Evolutionary conservation across 1,140 invertebrate genomes (phyloP), one percentile per base, ranked within the genome.

Genomic region (Papilio aristodemus): DNA sequence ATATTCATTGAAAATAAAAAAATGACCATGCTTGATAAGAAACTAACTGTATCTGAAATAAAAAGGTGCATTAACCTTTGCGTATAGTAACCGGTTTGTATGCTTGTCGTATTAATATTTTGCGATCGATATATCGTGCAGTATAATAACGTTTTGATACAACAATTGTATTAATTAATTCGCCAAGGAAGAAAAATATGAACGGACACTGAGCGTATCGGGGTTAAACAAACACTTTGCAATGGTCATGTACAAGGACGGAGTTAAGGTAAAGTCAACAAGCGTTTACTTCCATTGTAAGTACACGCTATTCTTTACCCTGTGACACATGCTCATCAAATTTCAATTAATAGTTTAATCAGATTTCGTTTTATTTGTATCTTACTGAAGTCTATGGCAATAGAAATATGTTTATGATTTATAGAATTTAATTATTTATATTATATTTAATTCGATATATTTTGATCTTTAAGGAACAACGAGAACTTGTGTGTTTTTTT

Each of bases 211-310:
- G 6, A 14, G 6, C 17, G 17, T 54, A 54, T 54, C 46, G 46
- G 19, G 46, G 46, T 54, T 54, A 54, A 9, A 25, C 46, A 54
- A 54, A 22, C 19, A 22, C 19, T 9, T 54, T 54, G 46, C 0
- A 25, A 54, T 54, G 46, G 19, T 54, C 46, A 54, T 54, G 46
- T 54, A 54, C 46, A 54, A 54, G 46, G 46, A 54, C 46, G 17
- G 11, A 25, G 9, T 46, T 14, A 46, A 46, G 43, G 43, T 46
- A 46, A 46, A 17, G 14, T 43, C 41, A 5, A 46, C 19, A 54
- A 54, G 19, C 22, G 46, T 54, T 54, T 22, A 54, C 9, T n/a
- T n/a, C n/a, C n/a, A 46, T 54, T 46, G 7, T 19, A 11, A 22
- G 46, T 54, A 54, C 19, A 46, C 46, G 22, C 4, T 46, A 19